Conservation (phyloP, 2,797 vertebrate genomes). For the Spinibarbus caldwelli region DNA sequence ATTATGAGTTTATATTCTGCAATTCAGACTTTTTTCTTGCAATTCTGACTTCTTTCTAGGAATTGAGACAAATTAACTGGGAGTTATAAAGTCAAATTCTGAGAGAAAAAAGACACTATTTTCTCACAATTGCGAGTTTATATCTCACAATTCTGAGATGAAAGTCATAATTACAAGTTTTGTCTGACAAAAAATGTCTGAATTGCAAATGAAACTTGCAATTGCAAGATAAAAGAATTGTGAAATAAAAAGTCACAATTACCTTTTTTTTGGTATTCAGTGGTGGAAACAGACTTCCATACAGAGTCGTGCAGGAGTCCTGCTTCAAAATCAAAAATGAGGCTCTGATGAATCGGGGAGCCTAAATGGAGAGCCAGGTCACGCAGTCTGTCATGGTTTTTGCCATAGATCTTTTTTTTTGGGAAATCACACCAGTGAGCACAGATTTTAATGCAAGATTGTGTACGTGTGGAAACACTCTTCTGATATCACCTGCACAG, state of each 20-base stretch:
- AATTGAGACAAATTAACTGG: too few relatives aligned
- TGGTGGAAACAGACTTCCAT: not conserved
- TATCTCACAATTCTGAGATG: not conserved
- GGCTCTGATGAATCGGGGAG: not conserved
- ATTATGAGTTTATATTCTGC: too few relatives aligned
- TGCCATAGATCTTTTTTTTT: slow-evolving; percentile 77
- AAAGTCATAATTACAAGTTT: not conserved
- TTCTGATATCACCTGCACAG: slow-evolving; percentile 80
- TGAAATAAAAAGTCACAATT: not conserved
- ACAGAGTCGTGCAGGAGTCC: slow-evolving; percentile 5
- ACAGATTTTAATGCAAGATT: slow-evolving; percentile 83
- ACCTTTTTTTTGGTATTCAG: not conserved
- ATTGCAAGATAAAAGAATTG: not conserved
- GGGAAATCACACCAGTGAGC: slow-evolving; percentile 79
- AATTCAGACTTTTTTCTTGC: too few relatives aligned
- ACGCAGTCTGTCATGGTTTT: slow-evolving; percentile 77
- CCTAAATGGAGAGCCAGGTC: slow-evolving; percentile 62
- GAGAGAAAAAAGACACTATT: too few relatives aligned
- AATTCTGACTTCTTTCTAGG: too few relatives aligned
- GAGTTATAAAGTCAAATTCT: too few relatives aligned
- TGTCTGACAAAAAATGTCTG: too few relatives aligned
- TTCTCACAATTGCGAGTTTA: not conserved
- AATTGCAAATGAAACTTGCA: not conserved
- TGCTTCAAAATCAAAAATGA: slow-evolving; percentile 1
- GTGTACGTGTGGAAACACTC: slow-evolving; percentile 80